Base-by-base conservation (phyloP, 2,113 vertebrate genomes). In the Trinectes maculatus region DNA sequence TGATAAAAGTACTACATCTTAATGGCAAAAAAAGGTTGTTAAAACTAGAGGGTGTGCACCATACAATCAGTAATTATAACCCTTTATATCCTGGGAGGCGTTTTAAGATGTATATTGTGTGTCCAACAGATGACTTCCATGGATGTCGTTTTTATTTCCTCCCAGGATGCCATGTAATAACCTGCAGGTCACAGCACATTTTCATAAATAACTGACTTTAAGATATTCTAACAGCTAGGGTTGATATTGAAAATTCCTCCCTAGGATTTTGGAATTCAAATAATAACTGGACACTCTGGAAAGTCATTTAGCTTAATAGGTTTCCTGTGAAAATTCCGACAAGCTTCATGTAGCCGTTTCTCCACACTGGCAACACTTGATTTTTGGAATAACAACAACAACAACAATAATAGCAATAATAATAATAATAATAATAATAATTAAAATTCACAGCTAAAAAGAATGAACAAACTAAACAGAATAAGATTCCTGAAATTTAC, bases 221-320 rank as follows among this genome's bases (percentile, higher is more conserved):
- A 65, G 54, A 71, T 84, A 83, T 85, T 80, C 46, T 67, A 67
- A 53, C 53, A 70, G 62, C 79, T n/a, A 47, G 12, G 22, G 43
- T 59, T 67, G 70, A 80, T 87, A 83, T 82, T 79, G 58, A 49
- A 81, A 66, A 75, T 74, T 73, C 33, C 56, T 74, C 18, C 25
- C 40, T 11, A 39, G 74, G 70, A 84, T 62, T 80, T 56, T 29
- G 4, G 46, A 70, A 42, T 70, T 85, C 40, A 67, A 58, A 71
- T 78, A 73, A 67, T 83, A 83, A 87, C 77, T 86, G 80, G 73
- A 80, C 74, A 87, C 73, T 53, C 74, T 68, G 63, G 78, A 58
- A 10, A 79, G 66, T 67, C 65, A 80, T 87, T 83, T 84, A 73
- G 62, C 63, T 69, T 70, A 78, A 83, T 77, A 55, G n/a, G 54